Evolutionary conservation across 1,140 invertebrate genomes (phyloP).

Genomic region (Pteromalus puparum): DNA sequence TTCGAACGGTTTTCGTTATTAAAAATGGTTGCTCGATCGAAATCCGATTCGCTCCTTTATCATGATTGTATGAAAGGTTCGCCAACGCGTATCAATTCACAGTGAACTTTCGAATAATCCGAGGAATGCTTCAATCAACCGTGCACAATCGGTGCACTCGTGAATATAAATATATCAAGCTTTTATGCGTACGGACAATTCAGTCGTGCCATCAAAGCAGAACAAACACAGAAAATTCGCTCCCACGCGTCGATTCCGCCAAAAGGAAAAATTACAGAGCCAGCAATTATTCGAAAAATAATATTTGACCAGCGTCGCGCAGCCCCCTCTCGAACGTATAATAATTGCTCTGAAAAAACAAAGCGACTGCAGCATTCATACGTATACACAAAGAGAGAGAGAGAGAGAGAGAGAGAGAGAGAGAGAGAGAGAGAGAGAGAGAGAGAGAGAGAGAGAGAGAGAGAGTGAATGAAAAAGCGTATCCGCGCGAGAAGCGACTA

Average conservation of each 20-base stretch:
- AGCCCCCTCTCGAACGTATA: too few relatives aligned
- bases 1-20: too few relatives aligned
- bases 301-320: neutral
- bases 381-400: neutral
- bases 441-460: neutral
- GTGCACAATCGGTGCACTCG: too few relatives aligned
- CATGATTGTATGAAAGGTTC: too few relatives aligned
- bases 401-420: neutral
- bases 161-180: too few relatives aligned
- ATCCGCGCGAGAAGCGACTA: neutral
- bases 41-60: too few relatives aligned
- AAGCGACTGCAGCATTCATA: neutral
- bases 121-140: too few relatives aligned
- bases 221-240: neutral
- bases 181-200: neutral
- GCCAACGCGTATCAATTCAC: too few relatives aligned
- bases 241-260: neutral
- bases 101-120: too few relatives aligned
- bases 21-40: too few relatives aligned
- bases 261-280: neutral
- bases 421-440: too few relatives aligned
- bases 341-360: conserved; percentile 29
- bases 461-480: neutral
- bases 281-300: conserved; percentile 41
- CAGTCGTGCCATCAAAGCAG: neutral